phyloP scores from a whole-genome alignment of 2,888 invertebrate species.

The Limnephilus marmoratus region DNA sequence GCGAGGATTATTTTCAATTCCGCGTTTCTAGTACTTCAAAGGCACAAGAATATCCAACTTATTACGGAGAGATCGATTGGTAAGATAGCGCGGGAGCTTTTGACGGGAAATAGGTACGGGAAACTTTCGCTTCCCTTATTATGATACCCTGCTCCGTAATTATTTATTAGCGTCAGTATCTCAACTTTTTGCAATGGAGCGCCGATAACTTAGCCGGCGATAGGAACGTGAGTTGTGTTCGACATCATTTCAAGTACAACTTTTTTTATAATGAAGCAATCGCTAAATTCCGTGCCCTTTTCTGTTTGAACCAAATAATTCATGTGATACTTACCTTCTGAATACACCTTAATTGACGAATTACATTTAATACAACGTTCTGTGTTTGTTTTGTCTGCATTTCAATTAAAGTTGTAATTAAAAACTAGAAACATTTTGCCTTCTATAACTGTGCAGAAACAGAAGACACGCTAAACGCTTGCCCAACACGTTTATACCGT shows the following conservation, averaged over 20 bases:
- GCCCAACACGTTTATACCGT: no score
- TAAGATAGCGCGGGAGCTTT: conserved; percentile 23
- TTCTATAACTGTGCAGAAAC: neutral
- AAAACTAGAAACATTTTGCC: neutral
- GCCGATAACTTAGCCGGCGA: neutral
- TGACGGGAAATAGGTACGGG: conserved; percentile 23
- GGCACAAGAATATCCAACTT: conserved; percentile 29
- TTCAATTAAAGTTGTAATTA: neutral
- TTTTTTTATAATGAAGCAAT: neutral
- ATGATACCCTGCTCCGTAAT: neutral
- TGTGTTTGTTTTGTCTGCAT: neutral
- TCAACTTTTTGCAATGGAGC: neutral
- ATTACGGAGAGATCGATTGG: conserved; percentile 43
- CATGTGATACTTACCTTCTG: neutral
- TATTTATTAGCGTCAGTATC: neutral
- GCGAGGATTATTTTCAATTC: conserved; percentile 50
- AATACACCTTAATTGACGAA: neutral
- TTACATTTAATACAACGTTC: neutral
- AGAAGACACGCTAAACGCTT: no score
- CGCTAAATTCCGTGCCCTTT: neutral
- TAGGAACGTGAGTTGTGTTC: neutral
- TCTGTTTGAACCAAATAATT: neutral
- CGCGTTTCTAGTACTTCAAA: conserved; percentile 48
- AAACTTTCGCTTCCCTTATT: conserved; percentile 4
- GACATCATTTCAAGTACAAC: neutral